These are phyloP conservation scores for Oithona nana DNA, from an alignment of 2,888 invertebrate species.

Conservation along the genomic window DNA sequence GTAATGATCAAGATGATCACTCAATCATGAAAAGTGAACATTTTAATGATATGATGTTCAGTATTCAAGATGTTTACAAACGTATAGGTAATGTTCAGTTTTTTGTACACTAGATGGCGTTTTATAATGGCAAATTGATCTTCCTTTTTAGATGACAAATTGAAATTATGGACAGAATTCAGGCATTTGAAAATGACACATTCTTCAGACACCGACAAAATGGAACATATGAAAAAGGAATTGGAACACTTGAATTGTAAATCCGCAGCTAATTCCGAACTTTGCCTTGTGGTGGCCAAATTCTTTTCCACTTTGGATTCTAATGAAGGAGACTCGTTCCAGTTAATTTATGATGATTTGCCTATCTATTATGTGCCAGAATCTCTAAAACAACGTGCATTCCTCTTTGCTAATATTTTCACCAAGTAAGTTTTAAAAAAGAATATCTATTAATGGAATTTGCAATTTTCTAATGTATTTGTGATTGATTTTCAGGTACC, in stretches of 20 bases:
- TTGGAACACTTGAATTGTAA: conserved; percentile 23
- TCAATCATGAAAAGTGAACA: not conserved
- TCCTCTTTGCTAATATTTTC: conserved; percentile 24
- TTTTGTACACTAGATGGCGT: no score
- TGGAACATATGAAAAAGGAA: not conserved
- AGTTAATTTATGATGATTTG: conserved; percentile 23
- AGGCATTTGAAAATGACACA: not conserved
- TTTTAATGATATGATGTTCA: conserved; percentile 1
- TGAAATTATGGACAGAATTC: not conserved
- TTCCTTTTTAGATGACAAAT: not conserved
- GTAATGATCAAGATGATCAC: not conserved
- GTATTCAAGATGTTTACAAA: not conserved
- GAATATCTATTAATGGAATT: not conserved
- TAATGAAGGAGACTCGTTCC: conserved; percentile 22
- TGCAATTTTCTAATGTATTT: not conserved
- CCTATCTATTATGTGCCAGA: conserved; percentile 24
- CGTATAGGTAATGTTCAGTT: no score
- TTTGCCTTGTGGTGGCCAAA: conserved; percentile 22
- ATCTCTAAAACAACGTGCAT: conserved; percentile 22
- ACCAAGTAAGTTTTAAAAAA: conserved; percentile 21
- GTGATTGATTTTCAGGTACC: not conserved
- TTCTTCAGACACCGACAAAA: not conserved
- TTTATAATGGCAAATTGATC: no score
- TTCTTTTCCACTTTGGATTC: conserved; percentile 22
- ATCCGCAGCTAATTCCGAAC: conserved; percentile 22